Base-by-base conservation (phyloP, 2,888 invertebrate species). In the Tridacna gigas region DNA sequence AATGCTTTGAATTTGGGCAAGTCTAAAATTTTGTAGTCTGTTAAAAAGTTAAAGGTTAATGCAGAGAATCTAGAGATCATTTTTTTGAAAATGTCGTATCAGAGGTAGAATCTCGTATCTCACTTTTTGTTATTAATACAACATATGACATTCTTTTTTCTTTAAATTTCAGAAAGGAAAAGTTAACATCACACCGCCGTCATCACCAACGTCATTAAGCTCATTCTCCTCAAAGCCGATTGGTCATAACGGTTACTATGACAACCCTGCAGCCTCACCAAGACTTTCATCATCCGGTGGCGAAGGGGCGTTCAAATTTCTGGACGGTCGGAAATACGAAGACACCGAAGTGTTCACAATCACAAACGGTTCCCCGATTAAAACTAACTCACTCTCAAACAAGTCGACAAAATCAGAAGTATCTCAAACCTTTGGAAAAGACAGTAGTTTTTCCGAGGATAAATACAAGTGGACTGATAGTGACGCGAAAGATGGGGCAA, bases 301-400 rank as follows among this genome's bases (percentile, higher is more conserved):
- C 47, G 81, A 83, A 13, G 83, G 86, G 37, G 61, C 73, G 51
- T 86, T 86, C 75, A 78, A 74, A 75, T 83, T 79, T 74, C 73
- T 83, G 28, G 86, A 83, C 37, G 48, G 75, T 22, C 66, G 13
- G n/a, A 63, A 26, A 22, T 45, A 51, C n/a, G 76, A 60, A 22
- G 74, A 74, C 56, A 74, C 79, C 7, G 86, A 83, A 71, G 86
- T 86, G 77, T 86, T 83, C 63, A 83, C 83, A 25, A 86, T 86
- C 74, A 77, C 47, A 22, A 47, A 67, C 22, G 67, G 74, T 7
- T 63, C 67, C 9, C 75, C 65, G 0, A 37, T 37, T 25, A 82
- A 71, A 45, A 74, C 75, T 37, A 77, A 82, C 65, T 79, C 86
- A 25, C 63, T 86, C 25, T 71, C 78, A 20, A 80, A 80, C 48